Conservation (phyloP, 2,888 invertebrate species). For the Dolichomitus sp. region DNA sequence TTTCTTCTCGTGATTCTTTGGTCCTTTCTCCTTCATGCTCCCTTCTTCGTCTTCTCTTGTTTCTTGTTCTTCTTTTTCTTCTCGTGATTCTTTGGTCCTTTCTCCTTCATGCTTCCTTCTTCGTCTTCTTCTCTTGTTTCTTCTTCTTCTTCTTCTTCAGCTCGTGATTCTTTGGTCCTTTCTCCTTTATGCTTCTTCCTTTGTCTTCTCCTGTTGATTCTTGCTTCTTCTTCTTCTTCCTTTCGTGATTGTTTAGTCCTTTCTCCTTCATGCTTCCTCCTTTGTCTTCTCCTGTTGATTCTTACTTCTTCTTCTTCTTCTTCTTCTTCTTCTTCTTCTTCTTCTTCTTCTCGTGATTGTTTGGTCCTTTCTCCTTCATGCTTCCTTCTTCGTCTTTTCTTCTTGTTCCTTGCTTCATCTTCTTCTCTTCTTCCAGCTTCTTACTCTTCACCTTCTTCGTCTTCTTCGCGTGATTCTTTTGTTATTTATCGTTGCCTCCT, state of each 20-base stretch:
- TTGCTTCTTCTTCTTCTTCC: not conserved
- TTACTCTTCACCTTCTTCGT: constrained; percentile 12
- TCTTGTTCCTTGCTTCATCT: not conserved
- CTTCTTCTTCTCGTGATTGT: not conserved
- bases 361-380: not conserved
- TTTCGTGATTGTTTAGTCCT: not conserved
- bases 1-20: constrained; percentile 44
- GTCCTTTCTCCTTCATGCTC: constrained; percentile 10
- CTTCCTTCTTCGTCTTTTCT: not conserved
- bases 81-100: constrained; percentile 28
- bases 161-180: not conserved
- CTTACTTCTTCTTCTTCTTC: constrained; percentile 42
- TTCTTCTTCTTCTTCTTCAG: not conserved
- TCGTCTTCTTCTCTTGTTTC: not conserved
- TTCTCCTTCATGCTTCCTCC: not conserved
- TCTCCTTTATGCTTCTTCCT: not conserved
- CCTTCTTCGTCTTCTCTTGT: not conserved
- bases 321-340: not conserved
- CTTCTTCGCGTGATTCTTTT: constrained; percentile 23
- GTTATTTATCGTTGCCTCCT: constrained; percentile 20
- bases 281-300: not conserved
- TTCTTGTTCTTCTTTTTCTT: constrained; percentile 31
- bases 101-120: constrained; percentile 7
- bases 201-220: not conserved
- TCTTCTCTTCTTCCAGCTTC: not conserved